Evolutionary conservation across 2,888 invertebrate species (phyloP).

Genomic region (Tyria jacobaeae): DNA sequence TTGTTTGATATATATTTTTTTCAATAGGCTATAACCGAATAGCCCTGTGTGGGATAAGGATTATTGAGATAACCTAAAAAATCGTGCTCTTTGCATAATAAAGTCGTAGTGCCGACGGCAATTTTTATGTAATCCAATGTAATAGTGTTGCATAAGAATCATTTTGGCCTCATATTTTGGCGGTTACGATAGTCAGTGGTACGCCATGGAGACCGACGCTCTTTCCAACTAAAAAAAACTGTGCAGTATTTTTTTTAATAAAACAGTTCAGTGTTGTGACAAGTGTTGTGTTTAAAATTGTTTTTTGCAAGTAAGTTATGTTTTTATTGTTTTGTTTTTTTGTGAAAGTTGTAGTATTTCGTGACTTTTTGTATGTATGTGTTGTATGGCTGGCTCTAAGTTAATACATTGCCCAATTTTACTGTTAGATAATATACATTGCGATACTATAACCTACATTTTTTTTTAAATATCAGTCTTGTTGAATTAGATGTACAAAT

Average conservation of each 20-base stretch:
- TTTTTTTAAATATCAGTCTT: conserved; percentile 44
- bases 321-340: conserved; percentile 9
- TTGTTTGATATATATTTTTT: background rate
- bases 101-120: conserved; percentile 68
- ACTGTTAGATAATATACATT: conserved; percentile 50
- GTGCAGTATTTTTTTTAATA: conserved; percentile 38
- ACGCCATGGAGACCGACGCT: conserved; percentile 69
- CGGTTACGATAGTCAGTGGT: conserved; percentile 71
- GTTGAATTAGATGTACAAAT: conserved; percentile 29
- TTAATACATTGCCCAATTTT: conserved; percentile 50
- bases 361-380: conserved; percentile 30
- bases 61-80: conserved; percentile 66
- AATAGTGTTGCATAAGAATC: conserved; percentile 78
- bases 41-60: conserved; percentile 45
- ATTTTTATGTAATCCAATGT: conserved; percentile 83
- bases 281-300: conserved; percentile 43
- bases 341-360: conserved; percentile 40
- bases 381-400: conserved; percentile 30
- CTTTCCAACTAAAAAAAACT: conserved; percentile 60
- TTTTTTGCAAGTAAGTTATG: conserved; percentile 40
- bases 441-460: conserved; percentile 50
- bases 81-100: conserved; percentile 53
- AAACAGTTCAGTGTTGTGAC: conserved; percentile 40
- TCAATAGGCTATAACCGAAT: background rate
- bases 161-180: conserved; percentile 82